Base-by-base conservation (phyloP, 2,113 vertebrate genomes). In the Zosterops pallidus region DNA sequence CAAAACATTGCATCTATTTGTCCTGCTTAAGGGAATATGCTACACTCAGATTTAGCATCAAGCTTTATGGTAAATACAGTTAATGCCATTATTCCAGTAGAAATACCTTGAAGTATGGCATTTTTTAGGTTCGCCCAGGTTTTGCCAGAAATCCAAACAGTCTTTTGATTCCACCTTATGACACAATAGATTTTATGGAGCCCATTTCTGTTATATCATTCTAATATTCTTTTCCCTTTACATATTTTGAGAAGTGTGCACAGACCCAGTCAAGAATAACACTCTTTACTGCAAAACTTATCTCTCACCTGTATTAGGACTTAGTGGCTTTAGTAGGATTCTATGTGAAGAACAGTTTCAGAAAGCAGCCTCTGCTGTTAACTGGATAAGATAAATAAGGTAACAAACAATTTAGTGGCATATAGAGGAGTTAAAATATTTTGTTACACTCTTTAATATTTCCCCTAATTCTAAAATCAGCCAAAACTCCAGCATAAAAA, bases 391-490 rank as follows among this genome's bases (percentile, higher is more conserved):
- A 75, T 35, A 87, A 95, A 88, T 49, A 79, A 95, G 56, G 25
- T 62, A 87, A 83, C 37, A 87, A 88, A 47, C 8, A 62, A 79
- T 68, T 76, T n/a, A n/a, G 37, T 55, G 26, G 22, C 35, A 8
- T 10, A 52, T 2, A 56, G 24, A 55, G 25, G 47, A 84, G 78
- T 74, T 69, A 71, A 71, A 79, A 49, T 14, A 26, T 19, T 35
- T 77, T 90, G 23, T 55, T 53, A 78, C 44, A n/a, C 18, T 56
- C 59, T 81, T 92, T 83, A 93, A 56, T 92, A 90, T 64, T 87
- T 90, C 11, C 29, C 19, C 22, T 86, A 89, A 91, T 88, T 95
- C 69, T 72, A 88, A 89, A 90, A 89, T 65, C 64, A 89, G 52
- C 46, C 72, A 86, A 63, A 89, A 62, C 31, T 21, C 41, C 72